Percentiles rank a stretch among this genome's conserved stretches.
phyloP scores from a whole-genome alignment of 2,113 vertebrate genomes.

The Gavia stellata region DNA sequence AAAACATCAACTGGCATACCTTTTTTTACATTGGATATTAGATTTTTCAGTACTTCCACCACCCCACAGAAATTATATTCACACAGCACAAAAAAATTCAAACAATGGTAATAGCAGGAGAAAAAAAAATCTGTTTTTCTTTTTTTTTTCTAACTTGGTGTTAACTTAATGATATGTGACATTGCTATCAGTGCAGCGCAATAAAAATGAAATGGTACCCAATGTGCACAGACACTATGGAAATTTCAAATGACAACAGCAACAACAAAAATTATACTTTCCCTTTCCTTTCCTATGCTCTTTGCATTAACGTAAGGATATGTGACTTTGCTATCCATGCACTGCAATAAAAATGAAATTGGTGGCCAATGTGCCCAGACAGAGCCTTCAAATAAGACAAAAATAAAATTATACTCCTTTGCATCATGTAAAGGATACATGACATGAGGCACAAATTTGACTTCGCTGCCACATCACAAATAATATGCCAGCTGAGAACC shows the following conservation, averaged over 20 bases:
- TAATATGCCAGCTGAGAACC: background rate
- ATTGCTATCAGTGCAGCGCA: conserved; percentile 38
- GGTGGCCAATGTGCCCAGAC: conserved; percentile 40
- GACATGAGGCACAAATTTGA: conserved; percentile 37
- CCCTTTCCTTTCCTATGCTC: conserved; percentile 29
- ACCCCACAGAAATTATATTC: background rate
- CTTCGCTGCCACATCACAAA: conserved; percentile 25
- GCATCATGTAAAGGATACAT: conserved; percentile 21
- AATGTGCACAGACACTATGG: conserved; percentile 58
- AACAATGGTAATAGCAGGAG: background rate
- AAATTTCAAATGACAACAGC: conserved; percentile 61
- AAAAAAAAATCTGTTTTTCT: background rate
- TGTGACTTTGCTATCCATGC: conserved; percentile 48
- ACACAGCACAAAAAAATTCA: background rate
- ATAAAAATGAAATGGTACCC: conserved; percentile 65
- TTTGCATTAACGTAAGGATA: conserved; percentile 47
- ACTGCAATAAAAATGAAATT: conserved; percentile 61
- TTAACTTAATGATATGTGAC: conserved; percentile 67
- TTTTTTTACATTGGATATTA: background rate
- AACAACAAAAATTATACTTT: conserved; percentile 66
- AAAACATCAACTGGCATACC: background rate
- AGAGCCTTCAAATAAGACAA: conserved; percentile 60
- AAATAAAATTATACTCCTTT: conserved; percentile 54
- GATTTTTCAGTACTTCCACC: background rate
- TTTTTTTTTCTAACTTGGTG: conserved; percentile 24